A percentile compares a stretch with the other conserved stretches of the same genome.
Evolutionary conservation across 2,888 invertebrate genomes (phyloP).

Genomic region (Lepetodrilus schrolli): DNA sequence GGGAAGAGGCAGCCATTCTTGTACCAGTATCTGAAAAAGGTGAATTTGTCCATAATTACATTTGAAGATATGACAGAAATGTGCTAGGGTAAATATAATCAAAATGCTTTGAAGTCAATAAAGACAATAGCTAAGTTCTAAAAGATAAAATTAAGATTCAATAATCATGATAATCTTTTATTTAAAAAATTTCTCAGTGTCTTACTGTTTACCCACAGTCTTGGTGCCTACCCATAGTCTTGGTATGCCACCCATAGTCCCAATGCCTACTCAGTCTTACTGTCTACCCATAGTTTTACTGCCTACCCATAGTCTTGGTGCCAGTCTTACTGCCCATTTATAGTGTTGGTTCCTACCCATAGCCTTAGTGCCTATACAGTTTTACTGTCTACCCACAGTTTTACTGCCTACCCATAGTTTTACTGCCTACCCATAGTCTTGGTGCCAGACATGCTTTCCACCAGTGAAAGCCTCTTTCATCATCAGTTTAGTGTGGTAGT

Average conservation of each 20-base stretch:
- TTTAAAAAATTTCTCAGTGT: no score
- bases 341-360: neutral
- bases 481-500: constrained; percentile 73
- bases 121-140: no score
- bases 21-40: constrained; percentile 70
- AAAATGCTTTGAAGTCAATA: no score
- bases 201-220: no score
- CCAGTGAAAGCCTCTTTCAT: constrained; percentile 71
- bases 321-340: no score
- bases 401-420: neutral
- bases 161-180: no score
- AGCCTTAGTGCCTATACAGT: neutral
- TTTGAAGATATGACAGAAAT: no score
- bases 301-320: no score
- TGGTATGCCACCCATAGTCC: neutral
- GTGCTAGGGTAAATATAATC: no score
- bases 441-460: constrained; percentile 72
- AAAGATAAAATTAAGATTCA: no score
- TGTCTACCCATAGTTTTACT: no score
- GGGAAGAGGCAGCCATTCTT: constrained; percentile 68
- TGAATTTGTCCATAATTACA: no score
- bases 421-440: constrained; percentile 72
- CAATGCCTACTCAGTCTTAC: neutral
- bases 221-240: neutral
- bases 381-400: neutral